phyloP scores from a whole-genome alignment of 2,888 invertebrate genomes.

The Macaria notata region DNA sequence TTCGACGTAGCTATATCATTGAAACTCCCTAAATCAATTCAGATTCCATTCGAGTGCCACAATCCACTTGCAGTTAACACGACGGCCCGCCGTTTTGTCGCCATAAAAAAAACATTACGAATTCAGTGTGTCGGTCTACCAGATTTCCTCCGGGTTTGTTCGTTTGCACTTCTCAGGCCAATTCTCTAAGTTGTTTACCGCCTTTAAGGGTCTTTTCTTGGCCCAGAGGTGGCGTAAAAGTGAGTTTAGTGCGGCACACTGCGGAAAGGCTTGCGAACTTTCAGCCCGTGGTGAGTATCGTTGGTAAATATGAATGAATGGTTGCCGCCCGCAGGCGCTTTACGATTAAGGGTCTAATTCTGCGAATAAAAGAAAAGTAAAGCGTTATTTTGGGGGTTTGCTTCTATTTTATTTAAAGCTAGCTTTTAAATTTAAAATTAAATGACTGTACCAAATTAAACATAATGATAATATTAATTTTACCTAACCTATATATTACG shows the following conservation, averaged over 20 bases:
- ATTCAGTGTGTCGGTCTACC: conserved; percentile 23
- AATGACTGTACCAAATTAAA: too few relatives aligned
- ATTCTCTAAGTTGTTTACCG: conserved; percentile 27
- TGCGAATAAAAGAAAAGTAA: too few relatives aligned
- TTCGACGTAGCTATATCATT: too few relatives aligned
- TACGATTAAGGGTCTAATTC: background rate
- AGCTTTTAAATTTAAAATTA: too few relatives aligned
- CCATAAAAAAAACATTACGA: conserved; percentile 20
- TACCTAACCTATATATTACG: too few relatives aligned
- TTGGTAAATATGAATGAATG: conserved; percentile 15
- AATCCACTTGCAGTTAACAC: conserved; percentile 5
- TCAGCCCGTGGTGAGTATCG: conserved; percentile 6
- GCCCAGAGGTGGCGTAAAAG: conserved; percentile 23
- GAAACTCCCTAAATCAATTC: background rate
- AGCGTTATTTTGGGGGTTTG: too few relatives aligned
- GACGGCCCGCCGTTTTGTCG: conserved; percentile 12
- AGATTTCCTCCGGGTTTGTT: conserved; percentile 22
- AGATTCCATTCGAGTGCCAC: background rate
- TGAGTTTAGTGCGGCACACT: conserved; percentile 20
- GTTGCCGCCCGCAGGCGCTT: background rate
- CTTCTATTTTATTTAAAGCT: too few relatives aligned
- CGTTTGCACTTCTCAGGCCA: conserved; percentile 21
- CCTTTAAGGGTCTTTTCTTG: conserved; percentile 23
- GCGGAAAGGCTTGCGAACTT: conserved; percentile 17
- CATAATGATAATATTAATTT: too few relatives aligned